Conservation (phyloP, 2,797 vertebrate species). For the Alfaro cultratus region DNA sequence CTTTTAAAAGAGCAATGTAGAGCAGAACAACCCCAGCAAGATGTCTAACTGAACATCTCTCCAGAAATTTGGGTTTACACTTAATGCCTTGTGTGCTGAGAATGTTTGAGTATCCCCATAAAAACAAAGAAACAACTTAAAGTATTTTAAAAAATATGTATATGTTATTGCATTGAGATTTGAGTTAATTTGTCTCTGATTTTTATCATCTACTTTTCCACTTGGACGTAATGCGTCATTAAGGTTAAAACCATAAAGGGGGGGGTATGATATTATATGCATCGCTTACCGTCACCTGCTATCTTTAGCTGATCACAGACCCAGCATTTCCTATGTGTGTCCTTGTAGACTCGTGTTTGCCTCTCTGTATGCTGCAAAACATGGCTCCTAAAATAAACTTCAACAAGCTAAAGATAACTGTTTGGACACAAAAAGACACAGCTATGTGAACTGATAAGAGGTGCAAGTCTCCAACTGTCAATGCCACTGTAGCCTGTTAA, state of each 20-base stretch:
- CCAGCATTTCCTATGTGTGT: slow-evolving; percentile 10
- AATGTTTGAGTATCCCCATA: no score
- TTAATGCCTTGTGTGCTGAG: neutral
- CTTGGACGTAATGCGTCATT: neutral
- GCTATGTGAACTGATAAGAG: slow-evolving; percentile 63
- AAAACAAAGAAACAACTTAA: neutral
- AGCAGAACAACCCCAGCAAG: neutral
- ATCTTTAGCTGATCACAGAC: neutral
- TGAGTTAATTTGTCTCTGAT: neutral
- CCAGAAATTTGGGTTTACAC: neutral
- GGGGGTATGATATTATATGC: neutral
- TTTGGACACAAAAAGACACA: slow-evolving; percentile 41
- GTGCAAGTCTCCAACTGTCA: slow-evolving; percentile 55
- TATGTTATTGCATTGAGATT: neutral
- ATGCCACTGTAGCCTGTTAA: slow-evolving; percentile 60
- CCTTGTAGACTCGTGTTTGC: slow-evolving; percentile 24
- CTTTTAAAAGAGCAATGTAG: neutral
- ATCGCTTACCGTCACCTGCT: neutral
- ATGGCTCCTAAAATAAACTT: slow-evolving; percentile 47
- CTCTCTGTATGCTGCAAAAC: slow-evolving; percentile 18
- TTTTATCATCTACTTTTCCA: neutral
- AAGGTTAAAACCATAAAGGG: neutral
- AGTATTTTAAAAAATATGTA: neutral
- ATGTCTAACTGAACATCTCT: neutral
- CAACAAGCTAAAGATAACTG: slow-evolving; percentile 49